A percentile compares a stretch with the other conserved stretches of the same genome.
phyloP scores from a whole-genome alignment of 2,113 vertebrate species.

The Gymnogyps californianus region DNA sequence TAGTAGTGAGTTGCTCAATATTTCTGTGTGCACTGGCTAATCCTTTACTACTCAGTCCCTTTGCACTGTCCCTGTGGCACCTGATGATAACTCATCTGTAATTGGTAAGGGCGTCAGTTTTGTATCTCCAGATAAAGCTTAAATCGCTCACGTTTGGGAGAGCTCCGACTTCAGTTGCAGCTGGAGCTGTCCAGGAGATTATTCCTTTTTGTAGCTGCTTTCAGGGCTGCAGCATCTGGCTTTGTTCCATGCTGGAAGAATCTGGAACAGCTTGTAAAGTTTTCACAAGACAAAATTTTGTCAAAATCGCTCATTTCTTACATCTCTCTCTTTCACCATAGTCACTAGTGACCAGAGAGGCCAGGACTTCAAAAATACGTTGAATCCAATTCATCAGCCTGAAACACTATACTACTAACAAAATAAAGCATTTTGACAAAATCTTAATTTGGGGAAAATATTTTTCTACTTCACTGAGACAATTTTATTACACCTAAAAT shows the following conservation, averaged over 20 bases:
- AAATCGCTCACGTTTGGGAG: background rate
- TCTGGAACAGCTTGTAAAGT: slow-evolving; percentile 14
- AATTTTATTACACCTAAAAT: background rate
- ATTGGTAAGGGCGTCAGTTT: slow-evolving; percentile 7
- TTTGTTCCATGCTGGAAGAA: background rate
- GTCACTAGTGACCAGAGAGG: background rate
- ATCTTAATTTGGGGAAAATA: background rate
- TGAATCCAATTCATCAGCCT: background rate
- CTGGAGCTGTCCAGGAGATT: slow-evolving; percentile 10
- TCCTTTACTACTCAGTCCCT: slow-evolving; percentile 8
- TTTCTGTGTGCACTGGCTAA: slow-evolving; percentile 38
- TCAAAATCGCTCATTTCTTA: background rate
- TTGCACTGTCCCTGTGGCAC: background rate
- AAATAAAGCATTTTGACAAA: background rate
- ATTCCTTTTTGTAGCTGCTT: background rate
- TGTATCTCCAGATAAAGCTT: slow-evolving; percentile 47
- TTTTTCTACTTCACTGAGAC: background rate
- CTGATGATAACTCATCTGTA: slow-evolving; percentile 53
- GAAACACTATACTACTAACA: background rate
- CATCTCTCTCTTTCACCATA: background rate
- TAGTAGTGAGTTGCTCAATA: slow-evolving; percentile 42
- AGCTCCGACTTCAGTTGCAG: background rate
- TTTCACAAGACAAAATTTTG: background rate
- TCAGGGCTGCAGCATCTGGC: background rate
- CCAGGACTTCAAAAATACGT: background rate